Base-by-base conservation (phyloP, 2,797 vertebrate genomes). In the Cryptoblepharus egeriae region DNA sequence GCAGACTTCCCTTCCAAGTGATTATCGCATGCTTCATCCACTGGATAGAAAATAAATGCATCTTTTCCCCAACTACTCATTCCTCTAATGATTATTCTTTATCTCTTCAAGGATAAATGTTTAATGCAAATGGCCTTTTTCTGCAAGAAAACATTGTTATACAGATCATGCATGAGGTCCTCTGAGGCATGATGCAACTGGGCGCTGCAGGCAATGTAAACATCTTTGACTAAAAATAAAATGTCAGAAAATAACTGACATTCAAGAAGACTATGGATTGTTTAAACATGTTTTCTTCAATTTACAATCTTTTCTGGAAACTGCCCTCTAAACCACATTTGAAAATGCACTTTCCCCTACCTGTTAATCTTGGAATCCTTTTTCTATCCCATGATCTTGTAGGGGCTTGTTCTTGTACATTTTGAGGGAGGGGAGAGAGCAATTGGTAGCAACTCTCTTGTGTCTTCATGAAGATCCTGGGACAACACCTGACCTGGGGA, bases 81-180 rank as follows among this genome's bases (percentile, higher is more conserved):
- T 91, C 58, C 63, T 81, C 69, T 86, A 87, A 87, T 73, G 87
- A 88, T 85, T 69, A 80, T 80, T 69, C 63, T 86, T 89, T 84
- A 57, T 82, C 64, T 82, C 75, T 85, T 92, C 85, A 72, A 89
- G 71, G 26, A 71, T 73, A 86, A 85, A 73, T 35, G 26, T 84
- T 87, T 84, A 88, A 90, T 88, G 75, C 75, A 90, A 90, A 86
- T 84, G 69, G 1, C 74, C 55, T 70, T 15, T 88, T n/a, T 81
- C 78, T 89, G 32, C 30, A 72, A 70, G 76, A 82, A 91, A 39
- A 16, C 74, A 70, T 49, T 85, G 11, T 83, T 87, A 75, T 45
- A 72, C 0, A 2, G 26, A 74, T 77, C 76, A 37, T 49, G 83
- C 84, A 37, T 35, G 72, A 83, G 83, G 83, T 85, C 57, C 63